These are phyloP conservation scores for Tortrix viridana DNA, from an alignment of 2,888 invertebrate species.

Conservation along the genomic window DNA sequence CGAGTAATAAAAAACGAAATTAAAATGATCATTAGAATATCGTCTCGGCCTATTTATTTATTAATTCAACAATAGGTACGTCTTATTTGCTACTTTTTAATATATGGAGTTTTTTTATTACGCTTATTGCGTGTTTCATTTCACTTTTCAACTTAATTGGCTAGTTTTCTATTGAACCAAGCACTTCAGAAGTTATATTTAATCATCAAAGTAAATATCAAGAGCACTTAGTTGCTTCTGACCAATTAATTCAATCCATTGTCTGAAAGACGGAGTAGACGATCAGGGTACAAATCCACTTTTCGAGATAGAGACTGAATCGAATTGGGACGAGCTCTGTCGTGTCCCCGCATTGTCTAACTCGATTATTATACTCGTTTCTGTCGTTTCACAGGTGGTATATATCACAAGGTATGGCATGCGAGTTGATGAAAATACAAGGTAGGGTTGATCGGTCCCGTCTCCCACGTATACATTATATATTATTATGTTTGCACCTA, in stretches of 20 bases:
- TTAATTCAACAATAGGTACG: too few species aligned
- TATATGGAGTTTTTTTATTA: too few species aligned
- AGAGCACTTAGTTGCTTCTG: constrained; percentile 16
- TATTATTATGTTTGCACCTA: too few species aligned
- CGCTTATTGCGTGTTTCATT: too few species aligned
- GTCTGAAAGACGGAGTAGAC: constrained; percentile 23
- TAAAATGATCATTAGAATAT: too few species aligned
- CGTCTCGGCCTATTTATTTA: too few species aligned
- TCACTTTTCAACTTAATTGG: too few species aligned
- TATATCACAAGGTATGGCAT: not conserved
- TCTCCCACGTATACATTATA: not conserved
- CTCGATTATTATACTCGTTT: constrained; percentile 55
- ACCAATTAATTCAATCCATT: constrained; percentile 34
- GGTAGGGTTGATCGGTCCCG: not conserved
- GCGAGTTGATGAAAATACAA: not conserved
- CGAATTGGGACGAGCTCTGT: constrained; percentile 53
- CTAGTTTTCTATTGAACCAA: too few species aligned
- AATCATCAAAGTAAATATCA: not conserved
- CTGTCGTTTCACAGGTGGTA: constrained; percentile 5
- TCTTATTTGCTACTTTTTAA: too few species aligned
- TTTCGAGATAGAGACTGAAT: constrained; percentile 51
- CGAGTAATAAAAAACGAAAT: too few species aligned
- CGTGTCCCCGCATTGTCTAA: constrained; percentile 57
- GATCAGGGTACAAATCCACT: constrained; percentile 46
- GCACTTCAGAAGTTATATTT: not conserved